Percentiles rank a stretch among this genome's conserved stretches.
phyloP scores from a whole-genome alignment of 1,140 invertebrate species.

The Pinna nobilis region DNA sequence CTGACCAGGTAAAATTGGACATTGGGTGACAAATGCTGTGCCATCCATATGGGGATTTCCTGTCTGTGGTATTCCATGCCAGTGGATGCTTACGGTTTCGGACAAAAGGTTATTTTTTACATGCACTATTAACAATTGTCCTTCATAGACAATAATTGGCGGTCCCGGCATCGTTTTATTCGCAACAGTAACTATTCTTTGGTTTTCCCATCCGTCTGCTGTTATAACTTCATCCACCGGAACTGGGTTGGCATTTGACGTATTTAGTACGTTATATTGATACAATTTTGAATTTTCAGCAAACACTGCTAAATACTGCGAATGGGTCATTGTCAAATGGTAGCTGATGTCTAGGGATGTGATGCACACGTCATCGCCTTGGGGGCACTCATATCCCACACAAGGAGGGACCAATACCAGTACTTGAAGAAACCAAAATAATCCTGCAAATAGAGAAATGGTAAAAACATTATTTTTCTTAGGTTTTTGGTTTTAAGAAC shows the following conservation, averaged over 20 bases:
- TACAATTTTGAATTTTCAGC: constrained; percentile 57
- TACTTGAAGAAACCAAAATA: too few relatives aligned
- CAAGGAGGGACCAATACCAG: too few relatives aligned
- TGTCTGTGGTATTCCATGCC: constrained; percentile 89
- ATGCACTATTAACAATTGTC: constrained; percentile 89
- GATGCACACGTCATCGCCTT: too few relatives aligned
- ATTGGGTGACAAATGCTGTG: constrained; percentile 92
- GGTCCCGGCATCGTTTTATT: constrained; percentile 69
- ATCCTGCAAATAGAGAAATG: too few relatives aligned
- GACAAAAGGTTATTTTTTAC: constrained; percentile 88
- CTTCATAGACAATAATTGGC: constrained; percentile 84
- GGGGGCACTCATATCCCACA: constrained; percentile 2
- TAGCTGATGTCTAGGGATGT: constrained; percentile 41
- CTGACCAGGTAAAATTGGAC: constrained; percentile 89
- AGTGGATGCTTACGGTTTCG: constrained; percentile 89
- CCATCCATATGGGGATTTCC: constrained; percentile 92
- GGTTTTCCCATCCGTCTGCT: constrained; percentile 61
- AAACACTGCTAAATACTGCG: constrained; percentile 36
- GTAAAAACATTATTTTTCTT: too few relatives aligned
- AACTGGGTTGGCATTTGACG: constrained; percentile 40
- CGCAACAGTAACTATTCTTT: constrained; percentile 48
- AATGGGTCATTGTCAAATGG: constrained; percentile 59
- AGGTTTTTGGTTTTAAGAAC: too few relatives aligned
- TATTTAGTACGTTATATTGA: constrained; percentile 52
- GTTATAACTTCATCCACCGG: constrained; percentile 53